phyloP scores from a whole-genome alignment of 2,797 vertebrate species.

The Bufotes viridis region DNA sequence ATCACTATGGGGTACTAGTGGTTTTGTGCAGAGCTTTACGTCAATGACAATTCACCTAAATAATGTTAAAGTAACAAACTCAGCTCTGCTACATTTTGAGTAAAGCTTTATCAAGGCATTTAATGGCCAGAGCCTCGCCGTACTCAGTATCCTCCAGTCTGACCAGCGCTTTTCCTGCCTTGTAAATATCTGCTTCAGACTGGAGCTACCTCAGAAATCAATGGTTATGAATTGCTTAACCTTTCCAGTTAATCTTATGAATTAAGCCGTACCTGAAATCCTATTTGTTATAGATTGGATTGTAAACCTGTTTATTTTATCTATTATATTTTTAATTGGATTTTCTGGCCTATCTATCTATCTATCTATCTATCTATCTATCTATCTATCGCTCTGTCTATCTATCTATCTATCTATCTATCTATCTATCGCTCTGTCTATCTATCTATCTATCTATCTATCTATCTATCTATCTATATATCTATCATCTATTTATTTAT shows the following conservation, averaged over 20 bases:
- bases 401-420: conserved; percentile 2
- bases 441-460: not conserved
- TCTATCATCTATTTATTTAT: not conserved
- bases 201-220: conserved; percentile 4
- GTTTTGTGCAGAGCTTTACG: not conserved
- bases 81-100: not conserved
- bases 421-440: conserved; percentile 11
- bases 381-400: not conserved
- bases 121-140: not conserved
- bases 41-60: not conserved
- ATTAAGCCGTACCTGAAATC: conserved; percentile 14
- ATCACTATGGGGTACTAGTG: not conserved
- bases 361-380: not conserved
- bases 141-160: not conserved
- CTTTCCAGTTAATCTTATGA: conserved; percentile 1
- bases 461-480: not conserved
- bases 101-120: not conserved
- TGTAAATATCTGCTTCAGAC: not conserved
- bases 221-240: conserved; percentile 29
- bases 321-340: not conserved
- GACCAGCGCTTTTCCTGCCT: not conserved
- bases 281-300: not conserved
- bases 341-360: not conserved
- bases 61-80: not conserved
- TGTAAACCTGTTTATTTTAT: too few relatives aligned